Conservation (phyloP, 30 jellyfish, hydroid and myxozoan species). For the Aurelia sp. region DNA sequence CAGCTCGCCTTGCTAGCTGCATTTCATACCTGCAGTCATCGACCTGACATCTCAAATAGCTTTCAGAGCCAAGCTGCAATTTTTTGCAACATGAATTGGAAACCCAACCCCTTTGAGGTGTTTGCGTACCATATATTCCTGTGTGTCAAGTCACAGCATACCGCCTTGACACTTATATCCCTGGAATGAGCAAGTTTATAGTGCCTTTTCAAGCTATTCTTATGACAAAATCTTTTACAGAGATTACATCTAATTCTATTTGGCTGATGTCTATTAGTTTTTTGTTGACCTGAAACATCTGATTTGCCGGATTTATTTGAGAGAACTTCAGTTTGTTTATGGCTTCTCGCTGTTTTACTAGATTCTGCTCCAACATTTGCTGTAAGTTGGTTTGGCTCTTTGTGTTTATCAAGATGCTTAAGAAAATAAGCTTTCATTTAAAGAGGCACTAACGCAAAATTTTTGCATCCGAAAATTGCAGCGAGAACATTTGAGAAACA, state of each 20-base stretch:
- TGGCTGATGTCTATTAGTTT: background rate
- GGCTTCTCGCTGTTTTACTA: background rate
- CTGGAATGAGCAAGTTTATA: background rate
- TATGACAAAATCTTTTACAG: background rate
- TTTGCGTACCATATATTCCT: constrained; percentile 29
- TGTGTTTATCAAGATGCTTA: constrained; percentile 2
- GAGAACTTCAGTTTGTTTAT: too few relatives aligned
- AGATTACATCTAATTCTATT: constrained; percentile 7
- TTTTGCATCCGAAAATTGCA: too few relatives aligned
- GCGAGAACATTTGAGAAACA: too few relatives aligned
- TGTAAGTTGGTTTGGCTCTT: background rate
- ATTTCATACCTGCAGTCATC: constrained; percentile 22
- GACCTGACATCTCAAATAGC: constrained; percentile 25
- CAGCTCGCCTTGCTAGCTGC: constrained; percentile 40
- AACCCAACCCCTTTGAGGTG: constrained; percentile 25
- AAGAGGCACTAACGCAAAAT: too few relatives aligned
- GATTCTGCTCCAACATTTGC: background rate
- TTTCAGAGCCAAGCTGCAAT: background rate
- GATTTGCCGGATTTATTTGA: too few relatives aligned
- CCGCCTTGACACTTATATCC: background rate
- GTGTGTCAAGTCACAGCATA: constrained; percentile 13
- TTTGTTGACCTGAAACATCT: too few relatives aligned
- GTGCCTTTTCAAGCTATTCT: constrained; percentile 5
- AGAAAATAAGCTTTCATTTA: background rate
- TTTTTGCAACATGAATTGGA: constrained; percentile 60